Base-by-base conservation (phyloP, 2,797 vertebrate species). In the Parauchenoglanis punctatus region DNA sequence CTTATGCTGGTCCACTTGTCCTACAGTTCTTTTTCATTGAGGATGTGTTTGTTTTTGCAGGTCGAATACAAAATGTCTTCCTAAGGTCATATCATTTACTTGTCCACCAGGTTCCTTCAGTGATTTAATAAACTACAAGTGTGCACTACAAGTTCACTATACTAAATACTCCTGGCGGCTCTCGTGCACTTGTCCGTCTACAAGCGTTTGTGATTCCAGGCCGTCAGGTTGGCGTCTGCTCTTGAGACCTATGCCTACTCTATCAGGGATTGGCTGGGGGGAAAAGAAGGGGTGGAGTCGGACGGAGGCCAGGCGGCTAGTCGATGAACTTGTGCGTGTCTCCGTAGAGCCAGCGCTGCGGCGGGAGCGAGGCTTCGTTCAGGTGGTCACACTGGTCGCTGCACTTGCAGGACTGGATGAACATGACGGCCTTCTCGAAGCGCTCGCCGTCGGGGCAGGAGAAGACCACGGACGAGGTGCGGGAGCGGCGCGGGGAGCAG, bases 321-420 rank as follows among this genome's bases (percentile, higher is more conserved):
- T 96, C 94, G 17, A 93, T 81, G 90, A 96, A 96, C 92, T 96
- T 96, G 92, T 96, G 96, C 7, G 90, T 95, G 93, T 96, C 96
- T 18, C 95, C 95, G 0, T 96, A 93, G 83, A 96, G 95, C 94
- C 94, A 95, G 86, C 90, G 93, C 88, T 94, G 94, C 0, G 95
- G 96, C 0, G 93, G 93, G 88, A 95, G 92, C 25, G 91, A 92
- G 0, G 93, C 94, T 85, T 96, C 95, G 10, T 96, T 96, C 31
- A 95, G 94, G 20, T 96, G 93, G 89, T 94, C 93, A 87, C 96
- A 96, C 88, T 95, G 92, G 0, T 92, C 92, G 58, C 94, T 94
- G 91, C 96, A 97, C 91, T 96, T 96, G 93, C 96, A 97, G 68
- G 95, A 96, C 91, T 96, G 96, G 89, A 97, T 93, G 90, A 96